Conservation (phyloP, 2,113 vertebrate species). For the Edolisoma coerulescens region DNA sequence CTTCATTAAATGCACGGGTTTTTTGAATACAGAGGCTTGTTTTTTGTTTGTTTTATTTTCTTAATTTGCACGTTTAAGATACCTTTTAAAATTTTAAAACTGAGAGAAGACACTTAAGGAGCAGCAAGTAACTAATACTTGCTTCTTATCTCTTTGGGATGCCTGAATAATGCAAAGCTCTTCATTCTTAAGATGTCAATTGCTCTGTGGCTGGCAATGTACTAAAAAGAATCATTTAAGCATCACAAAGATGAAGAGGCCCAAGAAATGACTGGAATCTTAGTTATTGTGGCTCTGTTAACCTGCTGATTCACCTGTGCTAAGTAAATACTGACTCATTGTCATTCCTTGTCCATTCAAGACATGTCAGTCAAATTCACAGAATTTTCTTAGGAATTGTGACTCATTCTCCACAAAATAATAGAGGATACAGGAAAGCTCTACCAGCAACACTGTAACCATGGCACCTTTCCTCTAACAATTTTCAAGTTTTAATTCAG, state of each 20-base stretch:
- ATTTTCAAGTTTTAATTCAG: background rate
- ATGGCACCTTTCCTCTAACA: background rate
- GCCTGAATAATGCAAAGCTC: background rate
- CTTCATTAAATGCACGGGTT: accelerated
- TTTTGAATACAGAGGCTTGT: accelerated
- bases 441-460: background rate
- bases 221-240: background rate
- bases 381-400: background rate
- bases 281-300: background rate
- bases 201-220: background rate
- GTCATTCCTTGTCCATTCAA: background rate
- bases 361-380: background rate
- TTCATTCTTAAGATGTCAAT: background rate
- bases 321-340: background rate
- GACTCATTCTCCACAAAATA: background rate
- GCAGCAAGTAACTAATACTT: background rate
- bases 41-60: background rate
- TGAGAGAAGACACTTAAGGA: background rate
- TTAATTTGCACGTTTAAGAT: background rate
- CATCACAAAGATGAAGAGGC: background rate
- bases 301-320: background rate
- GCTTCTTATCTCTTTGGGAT: background rate
- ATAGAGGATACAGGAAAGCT: background rate
- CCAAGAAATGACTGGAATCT: background rate
- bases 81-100: background rate